These are phyloP conservation scores for Achlya flavicornis DNA, from an alignment of 2,888 invertebrate species.

Conservation along the genomic window DNA sequence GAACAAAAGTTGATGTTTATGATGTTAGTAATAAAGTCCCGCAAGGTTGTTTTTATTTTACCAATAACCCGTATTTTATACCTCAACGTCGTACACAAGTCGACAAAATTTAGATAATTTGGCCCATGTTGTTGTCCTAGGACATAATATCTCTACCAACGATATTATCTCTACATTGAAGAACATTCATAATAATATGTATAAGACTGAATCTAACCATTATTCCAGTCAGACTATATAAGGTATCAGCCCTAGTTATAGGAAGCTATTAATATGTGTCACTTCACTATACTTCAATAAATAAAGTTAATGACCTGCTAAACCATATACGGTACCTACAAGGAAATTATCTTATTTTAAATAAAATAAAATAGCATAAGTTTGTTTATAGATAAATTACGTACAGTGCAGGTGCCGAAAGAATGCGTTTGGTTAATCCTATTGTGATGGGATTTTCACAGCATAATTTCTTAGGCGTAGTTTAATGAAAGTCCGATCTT, in stretches of 20 bases:
- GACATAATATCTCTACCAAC: background rate
- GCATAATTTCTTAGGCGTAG: too few relatives aligned
- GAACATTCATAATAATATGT: background rate
- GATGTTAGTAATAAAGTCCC: too few relatives aligned
- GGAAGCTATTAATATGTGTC: conserved; percentile 2
- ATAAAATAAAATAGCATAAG: background rate
- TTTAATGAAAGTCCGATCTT: too few relatives aligned
- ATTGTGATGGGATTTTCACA: too few relatives aligned
- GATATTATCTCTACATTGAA: background rate
- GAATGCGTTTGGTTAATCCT: too few relatives aligned
- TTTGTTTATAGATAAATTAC: background rate
- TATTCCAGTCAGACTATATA: background rate
- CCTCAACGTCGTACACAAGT: too few relatives aligned
- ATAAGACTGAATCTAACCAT: background rate
- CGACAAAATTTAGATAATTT: background rate
- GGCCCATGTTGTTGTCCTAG: background rate
- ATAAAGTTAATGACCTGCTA: background rate
- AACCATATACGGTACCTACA: background rate
- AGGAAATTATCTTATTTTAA: background rate
- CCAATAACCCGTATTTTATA: too few relatives aligned
- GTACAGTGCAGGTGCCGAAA: too few relatives aligned
- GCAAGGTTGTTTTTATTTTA: too few relatives aligned
- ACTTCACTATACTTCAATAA: background rate
- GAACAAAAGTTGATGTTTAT: too few relatives aligned
- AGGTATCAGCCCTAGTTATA: background rate